These are phyloP conservation scores for Chiloscyllium plagiosum DNA, from an alignment of 2,113 vertebrate genomes.

Conservation along the genomic window DNA sequence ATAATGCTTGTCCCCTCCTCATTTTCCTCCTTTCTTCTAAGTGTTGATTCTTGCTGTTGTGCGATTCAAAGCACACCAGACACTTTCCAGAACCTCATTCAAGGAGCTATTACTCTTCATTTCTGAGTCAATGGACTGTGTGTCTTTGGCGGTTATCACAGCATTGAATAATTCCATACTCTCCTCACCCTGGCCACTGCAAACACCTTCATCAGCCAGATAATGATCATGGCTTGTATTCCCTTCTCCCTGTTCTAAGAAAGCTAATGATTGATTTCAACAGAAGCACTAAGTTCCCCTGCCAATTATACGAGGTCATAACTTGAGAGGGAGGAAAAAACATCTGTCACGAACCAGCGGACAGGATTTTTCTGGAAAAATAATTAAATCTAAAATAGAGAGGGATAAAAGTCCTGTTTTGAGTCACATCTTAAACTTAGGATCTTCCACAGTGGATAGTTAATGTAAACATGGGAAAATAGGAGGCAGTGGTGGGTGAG, in stretches of 20 bases:
- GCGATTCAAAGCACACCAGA: background rate
- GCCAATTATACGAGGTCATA: background rate
- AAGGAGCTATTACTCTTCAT: background rate
- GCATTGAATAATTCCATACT: background rate
- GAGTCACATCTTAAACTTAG: constrained; percentile 22
- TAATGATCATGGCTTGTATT: background rate
- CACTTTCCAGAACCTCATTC: background rate
- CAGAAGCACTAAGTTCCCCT: background rate
- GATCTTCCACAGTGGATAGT: constrained; percentile 8
- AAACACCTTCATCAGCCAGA: background rate
- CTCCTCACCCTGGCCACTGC: background rate
- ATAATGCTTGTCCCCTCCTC: background rate
- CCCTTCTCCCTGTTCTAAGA: background rate
- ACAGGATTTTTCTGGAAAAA: background rate
- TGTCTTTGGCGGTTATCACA: background rate
- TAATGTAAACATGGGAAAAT: constrained; percentile 10
- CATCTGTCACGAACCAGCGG: constrained; percentile 23
- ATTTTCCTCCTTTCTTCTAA: background rate
- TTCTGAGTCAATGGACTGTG: background rate
- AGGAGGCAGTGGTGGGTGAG: background rate
- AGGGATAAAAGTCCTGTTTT: constrained; percentile 22
- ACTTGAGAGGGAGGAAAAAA: background rate
- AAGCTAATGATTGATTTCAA: background rate
- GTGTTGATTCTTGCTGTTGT: background rate
- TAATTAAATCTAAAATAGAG: background rate